Conservation (phyloP, 2,797 vertebrate genomes). For the Girardinus metallicus region DNA sequence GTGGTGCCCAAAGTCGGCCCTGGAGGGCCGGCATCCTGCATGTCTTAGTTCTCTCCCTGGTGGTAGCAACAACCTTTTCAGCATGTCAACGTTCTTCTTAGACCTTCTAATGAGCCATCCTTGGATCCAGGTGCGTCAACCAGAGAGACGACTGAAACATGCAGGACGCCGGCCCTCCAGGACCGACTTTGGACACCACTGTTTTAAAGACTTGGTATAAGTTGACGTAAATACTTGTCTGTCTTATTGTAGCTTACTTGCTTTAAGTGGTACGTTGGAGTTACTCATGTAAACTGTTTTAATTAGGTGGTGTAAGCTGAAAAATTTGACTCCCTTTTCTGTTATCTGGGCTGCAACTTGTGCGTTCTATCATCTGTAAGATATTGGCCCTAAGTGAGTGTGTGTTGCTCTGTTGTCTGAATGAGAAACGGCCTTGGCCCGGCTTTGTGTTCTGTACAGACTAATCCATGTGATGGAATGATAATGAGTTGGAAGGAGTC, state of each 20-base stretch:
- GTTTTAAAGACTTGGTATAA: neutral
- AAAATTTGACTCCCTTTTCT: neutral
- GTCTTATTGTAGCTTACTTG: neutral
- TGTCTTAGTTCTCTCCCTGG: too few relatives aligned
- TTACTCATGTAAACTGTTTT: neutral
- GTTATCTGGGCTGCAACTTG: neutral
- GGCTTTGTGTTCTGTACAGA: constrained; percentile 16
- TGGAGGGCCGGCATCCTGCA: too few relatives aligned
- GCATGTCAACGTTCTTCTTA: too few relatives aligned
- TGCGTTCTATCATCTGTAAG: neutral
- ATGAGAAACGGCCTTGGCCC: neutral
- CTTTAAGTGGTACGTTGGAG: neutral
- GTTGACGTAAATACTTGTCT: neutral
- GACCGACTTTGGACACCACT: too few relatives aligned
- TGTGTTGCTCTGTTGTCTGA: constrained; percentile 14
- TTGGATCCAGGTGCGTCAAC: too few relatives aligned
- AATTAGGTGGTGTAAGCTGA: neutral
- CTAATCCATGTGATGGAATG: constrained; percentile 53
- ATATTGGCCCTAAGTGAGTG: neutral
- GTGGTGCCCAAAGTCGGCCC: too few relatives aligned
- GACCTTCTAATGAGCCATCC: too few relatives aligned
- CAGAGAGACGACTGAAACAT: too few relatives aligned
- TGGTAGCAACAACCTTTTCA: too few relatives aligned
- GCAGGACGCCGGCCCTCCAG: too few relatives aligned
- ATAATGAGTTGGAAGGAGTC: constrained; percentile 49